These are phyloP conservation scores for Piliocolobus tephrosceles DNA, from an alignment of 2,113 vertebrate genomes.

Conservation along the genomic window DNA sequence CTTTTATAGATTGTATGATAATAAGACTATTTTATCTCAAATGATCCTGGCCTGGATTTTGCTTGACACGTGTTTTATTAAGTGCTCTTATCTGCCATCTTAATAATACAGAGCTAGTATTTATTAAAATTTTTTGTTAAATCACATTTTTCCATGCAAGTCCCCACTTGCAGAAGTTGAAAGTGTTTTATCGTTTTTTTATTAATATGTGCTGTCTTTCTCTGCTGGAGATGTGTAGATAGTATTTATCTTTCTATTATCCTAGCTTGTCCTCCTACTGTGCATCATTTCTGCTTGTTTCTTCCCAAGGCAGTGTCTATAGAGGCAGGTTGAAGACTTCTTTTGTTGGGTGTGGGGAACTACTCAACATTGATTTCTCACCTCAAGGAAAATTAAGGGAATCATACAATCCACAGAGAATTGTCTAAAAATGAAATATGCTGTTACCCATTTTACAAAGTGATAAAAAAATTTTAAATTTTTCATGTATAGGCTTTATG, in stretches of 20 bases:
- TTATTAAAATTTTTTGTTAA: slow-evolving; percentile 53
- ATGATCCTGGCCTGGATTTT: slow-evolving; percentile 60
- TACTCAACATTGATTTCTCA: not conserved
- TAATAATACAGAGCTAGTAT: slow-evolving; percentile 49
- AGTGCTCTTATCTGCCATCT: slow-evolving; percentile 63
- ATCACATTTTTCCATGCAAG: slow-evolving; percentile 36
- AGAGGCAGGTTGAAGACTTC: not conserved
- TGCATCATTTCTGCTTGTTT: not conserved
- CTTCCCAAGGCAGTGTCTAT: not conserved
- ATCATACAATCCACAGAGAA: not conserved
- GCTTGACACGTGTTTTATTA: slow-evolving; percentile 69
- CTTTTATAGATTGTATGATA: slow-evolving; percentile 68
- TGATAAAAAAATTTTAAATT: not conserved
- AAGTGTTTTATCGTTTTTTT: slow-evolving; percentile 24
- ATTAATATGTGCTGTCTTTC: not conserved
- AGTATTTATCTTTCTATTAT: not conserved
- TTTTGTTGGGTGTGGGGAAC: not conserved
- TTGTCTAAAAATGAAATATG: not conserved
- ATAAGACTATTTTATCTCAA: slow-evolving; percentile 69
- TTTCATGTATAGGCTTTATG: not conserved
- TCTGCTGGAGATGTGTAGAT: not conserved
- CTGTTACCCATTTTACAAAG: not conserved
- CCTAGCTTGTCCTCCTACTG: not conserved
- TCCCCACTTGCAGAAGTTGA: slow-evolving; percentile 26
- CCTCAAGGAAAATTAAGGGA: not conserved